phyloP scores from a whole-genome alignment of 2,113 vertebrate species.

The Oriolus oriolus region DNA sequence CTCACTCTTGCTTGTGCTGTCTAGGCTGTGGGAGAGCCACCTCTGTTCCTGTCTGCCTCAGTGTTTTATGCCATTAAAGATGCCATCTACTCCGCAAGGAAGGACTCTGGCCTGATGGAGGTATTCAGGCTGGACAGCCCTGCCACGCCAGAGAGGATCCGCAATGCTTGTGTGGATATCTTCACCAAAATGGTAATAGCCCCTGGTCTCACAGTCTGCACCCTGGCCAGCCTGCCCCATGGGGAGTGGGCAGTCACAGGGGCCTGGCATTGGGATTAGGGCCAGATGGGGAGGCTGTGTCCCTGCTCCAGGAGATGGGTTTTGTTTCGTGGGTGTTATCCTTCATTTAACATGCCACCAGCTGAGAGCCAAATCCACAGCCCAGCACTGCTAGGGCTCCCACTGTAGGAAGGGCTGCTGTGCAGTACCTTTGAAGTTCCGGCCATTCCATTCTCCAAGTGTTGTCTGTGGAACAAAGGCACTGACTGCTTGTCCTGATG shows the following conservation, averaged over 20 bases:
- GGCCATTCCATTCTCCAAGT: neutral
- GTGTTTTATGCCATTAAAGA: constrained; percentile 95
- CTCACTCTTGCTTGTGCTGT: neutral
- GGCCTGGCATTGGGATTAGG: neutral
- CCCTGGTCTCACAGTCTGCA: neutral
- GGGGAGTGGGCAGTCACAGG: neutral
- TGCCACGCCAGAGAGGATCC: constrained; percentile 89
- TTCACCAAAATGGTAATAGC: constrained; percentile 86
- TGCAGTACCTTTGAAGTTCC: neutral
- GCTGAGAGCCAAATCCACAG: neutral
- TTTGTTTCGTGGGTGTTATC: neutral
- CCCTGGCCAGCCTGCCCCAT: neutral
- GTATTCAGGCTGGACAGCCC: constrained; percentile 89
- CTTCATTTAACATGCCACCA: neutral
- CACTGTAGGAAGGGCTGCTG: neutral
- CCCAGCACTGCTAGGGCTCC: neutral
- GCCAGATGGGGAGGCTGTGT: neutral
- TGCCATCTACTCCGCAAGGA: constrained; percentile 75
- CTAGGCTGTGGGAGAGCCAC: constrained; percentile 92
- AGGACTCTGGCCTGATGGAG: constrained; percentile 66
- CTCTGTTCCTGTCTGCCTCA: constrained; percentile 90
- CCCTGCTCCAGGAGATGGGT: neutral
- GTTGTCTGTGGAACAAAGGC: neutral
- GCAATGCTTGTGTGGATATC: constrained; percentile 85
- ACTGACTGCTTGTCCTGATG: neutral